Conservation (phyloP, 1,140 invertebrate genomes). For the Drosophila fuyamai region DNA sequence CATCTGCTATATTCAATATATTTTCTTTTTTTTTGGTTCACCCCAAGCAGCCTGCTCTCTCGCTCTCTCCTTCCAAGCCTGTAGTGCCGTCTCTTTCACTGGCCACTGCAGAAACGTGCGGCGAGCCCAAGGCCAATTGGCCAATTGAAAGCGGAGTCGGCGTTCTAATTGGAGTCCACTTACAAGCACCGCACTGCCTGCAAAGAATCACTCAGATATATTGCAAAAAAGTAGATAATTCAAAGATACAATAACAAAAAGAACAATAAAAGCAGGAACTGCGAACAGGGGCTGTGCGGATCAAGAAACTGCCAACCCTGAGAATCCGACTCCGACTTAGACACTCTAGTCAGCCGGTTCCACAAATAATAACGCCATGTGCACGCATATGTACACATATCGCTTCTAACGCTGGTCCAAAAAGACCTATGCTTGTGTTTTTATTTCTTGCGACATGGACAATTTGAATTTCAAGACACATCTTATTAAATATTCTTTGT, state of each 20-base stretch:
- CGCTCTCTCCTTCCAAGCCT: neutral
- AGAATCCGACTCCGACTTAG: constrained; percentile 15
- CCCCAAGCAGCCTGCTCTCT: neutral
- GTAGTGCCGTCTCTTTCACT: neutral
- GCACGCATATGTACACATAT: constrained; percentile 23
- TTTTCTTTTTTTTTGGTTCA: neutral
- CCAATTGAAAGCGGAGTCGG: constrained; percentile 35
- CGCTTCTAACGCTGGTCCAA: constrained; percentile 12
- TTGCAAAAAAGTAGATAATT: constrained; percentile 3
- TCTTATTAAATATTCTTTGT: constrained; percentile 42
- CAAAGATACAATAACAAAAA: neutral
- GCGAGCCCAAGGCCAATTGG: constrained; percentile 38
- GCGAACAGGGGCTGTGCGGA: constrained; percentile 34
- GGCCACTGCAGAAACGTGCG: constrained; percentile 42
- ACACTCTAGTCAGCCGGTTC: constrained; percentile 50
- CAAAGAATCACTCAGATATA: constrained; percentile 17
- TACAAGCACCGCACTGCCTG: constrained; percentile 33
- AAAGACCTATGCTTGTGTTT: constrained; percentile 13
- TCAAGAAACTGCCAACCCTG: constrained; percentile 62
- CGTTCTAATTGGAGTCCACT: constrained; percentile 53
- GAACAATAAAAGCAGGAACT: constrained; percentile 46
- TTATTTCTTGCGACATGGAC: constrained; percentile 35
- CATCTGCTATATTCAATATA: no score
- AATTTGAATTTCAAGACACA: constrained; percentile 49
- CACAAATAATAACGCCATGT: constrained; percentile 36